phyloP scores from a whole-genome alignment of 2,888 invertebrate genomes.

The Leptinotarsa tumamoca region DNA sequence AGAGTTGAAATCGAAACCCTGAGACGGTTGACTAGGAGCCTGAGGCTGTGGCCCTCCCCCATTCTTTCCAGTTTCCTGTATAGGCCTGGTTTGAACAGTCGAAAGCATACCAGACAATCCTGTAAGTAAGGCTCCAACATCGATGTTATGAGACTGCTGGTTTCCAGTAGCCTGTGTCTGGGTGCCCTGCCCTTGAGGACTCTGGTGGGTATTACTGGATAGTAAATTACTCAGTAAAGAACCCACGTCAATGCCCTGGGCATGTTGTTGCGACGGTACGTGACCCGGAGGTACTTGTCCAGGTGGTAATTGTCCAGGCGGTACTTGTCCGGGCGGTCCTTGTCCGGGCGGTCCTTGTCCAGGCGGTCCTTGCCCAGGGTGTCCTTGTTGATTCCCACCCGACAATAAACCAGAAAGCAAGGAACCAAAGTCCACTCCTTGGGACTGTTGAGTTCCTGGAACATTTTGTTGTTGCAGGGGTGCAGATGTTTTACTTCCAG shows the following conservation, averaged over 20 bases:
- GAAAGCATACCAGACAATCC: conserved; percentile 22
- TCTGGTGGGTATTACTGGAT: background rate
- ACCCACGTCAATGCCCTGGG: conserved; percentile 34
- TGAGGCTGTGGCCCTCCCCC: background rate
- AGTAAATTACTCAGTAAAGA: conserved; percentile 24
- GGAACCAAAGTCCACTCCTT: conserved; percentile 34
- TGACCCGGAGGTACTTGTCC: conserved; percentile 11
- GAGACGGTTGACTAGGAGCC: conserved; percentile 26
- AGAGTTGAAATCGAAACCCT: conserved; percentile 36
- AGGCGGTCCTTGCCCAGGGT: background rate
- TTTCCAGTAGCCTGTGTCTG: background rate
- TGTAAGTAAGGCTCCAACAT: conserved; percentile 14
- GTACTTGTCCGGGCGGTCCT: conserved; percentile 6
- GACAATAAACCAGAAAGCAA: conserved; percentile 42
- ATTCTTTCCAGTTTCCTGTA: conserved; percentile 6
- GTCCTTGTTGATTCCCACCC: conserved; percentile 35
- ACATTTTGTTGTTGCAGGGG: conserved; percentile 21
- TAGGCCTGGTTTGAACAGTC: conserved; percentile 30
- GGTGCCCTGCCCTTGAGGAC: conserved; percentile 2
- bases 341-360: background rate
- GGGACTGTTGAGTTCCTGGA: conserved; percentile 13
- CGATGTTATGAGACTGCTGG: conserved; percentile 19
- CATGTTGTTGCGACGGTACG: conserved; percentile 19
- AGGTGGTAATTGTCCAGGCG: conserved; percentile 4
- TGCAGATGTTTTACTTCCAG: conserved; percentile 10